phyloP scores from a whole-genome alignment of 2,797 vertebrate species.

The Sebastes jordani region DNA sequence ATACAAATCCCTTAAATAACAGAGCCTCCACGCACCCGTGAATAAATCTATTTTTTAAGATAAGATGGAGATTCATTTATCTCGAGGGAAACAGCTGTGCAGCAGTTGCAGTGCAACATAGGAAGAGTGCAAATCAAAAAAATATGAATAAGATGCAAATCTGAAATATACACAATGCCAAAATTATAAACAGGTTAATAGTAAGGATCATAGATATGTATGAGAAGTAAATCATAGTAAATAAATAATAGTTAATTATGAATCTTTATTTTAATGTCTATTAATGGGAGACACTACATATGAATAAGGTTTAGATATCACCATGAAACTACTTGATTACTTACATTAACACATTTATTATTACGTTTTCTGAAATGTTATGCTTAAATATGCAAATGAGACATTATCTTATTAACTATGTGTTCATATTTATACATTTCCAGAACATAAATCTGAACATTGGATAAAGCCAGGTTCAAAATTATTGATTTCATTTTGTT shows the following conservation, averaged over 20 bases:
- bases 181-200: background rate
- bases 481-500: fast-evolving
- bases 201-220: background rate
- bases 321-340: too few relatives aligned
- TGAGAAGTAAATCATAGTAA: background rate
- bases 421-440: too few relatives aligned
- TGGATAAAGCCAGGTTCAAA: too few relatives aligned
- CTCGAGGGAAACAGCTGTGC: background rate
- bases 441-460: too few relatives aligned
- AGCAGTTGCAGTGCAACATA: background rate
- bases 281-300: too few relatives aligned
- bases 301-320: too few relatives aligned
- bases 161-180: background rate
- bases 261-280: background rate
- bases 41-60: background rate
- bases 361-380: too few relatives aligned
- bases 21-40: background rate
- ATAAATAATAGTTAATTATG: background rate
- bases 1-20: background rate
- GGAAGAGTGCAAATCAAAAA: background rate
- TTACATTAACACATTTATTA: too few relatives aligned
- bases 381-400: too few relatives aligned
- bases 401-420: too few relatives aligned
- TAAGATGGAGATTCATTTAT: background rate
- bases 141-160: background rate